Conservation (phyloP, 2,888 invertebrate species). For the Xylota sylvarum region DNA sequence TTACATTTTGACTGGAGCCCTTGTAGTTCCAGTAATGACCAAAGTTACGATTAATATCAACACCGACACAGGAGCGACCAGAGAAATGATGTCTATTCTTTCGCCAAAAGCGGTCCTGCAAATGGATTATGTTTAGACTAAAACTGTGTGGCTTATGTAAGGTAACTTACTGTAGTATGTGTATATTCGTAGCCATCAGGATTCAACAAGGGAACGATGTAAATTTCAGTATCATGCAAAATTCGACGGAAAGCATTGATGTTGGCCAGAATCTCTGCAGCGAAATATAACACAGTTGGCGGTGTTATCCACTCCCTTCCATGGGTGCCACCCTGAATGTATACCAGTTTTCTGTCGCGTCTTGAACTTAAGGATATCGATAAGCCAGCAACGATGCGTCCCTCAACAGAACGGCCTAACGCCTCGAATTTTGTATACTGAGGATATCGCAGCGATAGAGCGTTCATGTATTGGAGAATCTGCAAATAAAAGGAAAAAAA, state of each 20-base stretch:
- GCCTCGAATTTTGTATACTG: conserved; percentile 80
- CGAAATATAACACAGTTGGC: conserved; percentile 88
- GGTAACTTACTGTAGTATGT: conserved; percentile 80
- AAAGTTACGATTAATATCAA: conserved; percentile 92
- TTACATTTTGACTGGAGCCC: conserved; percentile 86
- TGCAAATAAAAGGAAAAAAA: conserved; percentile 53
- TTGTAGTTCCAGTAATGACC: conserved; percentile 88
- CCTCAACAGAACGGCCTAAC: conserved; percentile 82
- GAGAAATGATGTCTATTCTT: conserved; percentile 88
- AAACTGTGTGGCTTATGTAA: too few species aligned
- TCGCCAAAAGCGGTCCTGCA: conserved; percentile 87
- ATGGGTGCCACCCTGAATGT: conserved; percentile 83
- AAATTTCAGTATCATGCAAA: conserved; percentile 82
- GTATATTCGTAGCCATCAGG: conserved; percentile 85
- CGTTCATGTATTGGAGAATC: conserved; percentile 83
- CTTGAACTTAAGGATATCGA: conserved; percentile 82
- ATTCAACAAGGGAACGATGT: conserved; percentile 83
- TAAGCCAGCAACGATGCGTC: conserved; percentile 82
- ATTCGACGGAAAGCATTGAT: conserved; percentile 82
- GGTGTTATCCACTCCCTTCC: conserved; percentile 90
- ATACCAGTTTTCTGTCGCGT: conserved; percentile 82
- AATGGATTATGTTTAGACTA: conserved; percentile 22
- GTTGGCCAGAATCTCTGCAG: conserved; percentile 88
- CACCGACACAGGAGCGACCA: conserved; percentile 87
- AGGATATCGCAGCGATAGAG: conserved; percentile 81